Conservation (phyloP, 2,113 vertebrate species). For the Psammodynastes pulverulentus region DNA sequence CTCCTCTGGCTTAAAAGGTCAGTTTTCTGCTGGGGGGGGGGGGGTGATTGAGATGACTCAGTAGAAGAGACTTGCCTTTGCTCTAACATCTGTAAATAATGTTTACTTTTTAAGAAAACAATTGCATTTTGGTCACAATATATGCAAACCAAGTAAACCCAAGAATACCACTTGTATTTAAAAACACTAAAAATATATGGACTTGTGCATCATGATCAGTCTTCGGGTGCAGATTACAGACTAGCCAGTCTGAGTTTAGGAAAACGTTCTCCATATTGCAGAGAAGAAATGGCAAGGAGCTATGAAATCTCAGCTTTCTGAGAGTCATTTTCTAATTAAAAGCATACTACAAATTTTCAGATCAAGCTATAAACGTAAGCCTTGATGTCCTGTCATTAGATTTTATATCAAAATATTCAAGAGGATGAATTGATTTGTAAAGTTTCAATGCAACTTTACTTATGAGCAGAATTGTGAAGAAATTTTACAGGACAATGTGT, state of each 20-base stretch:
- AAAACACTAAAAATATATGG: background rate
- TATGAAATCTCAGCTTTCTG: background rate
- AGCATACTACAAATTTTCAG: background rate
- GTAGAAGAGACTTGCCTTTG: background rate
- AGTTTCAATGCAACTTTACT: background rate
- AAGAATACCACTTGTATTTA: background rate
- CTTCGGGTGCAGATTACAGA: background rate
- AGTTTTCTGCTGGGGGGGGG: background rate
- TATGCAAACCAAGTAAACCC: background rate
- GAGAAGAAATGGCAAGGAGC: background rate
- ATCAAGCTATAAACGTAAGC: background rate
- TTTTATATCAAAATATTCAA: background rate
- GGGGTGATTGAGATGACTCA: rapidly evolving
- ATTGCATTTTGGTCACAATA: background rate
- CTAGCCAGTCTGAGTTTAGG: background rate
- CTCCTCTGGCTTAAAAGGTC: slow-evolving; percentile 92
- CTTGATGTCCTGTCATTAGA: background rate
- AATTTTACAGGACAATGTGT: background rate
- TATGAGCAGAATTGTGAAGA: background rate
- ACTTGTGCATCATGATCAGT: background rate
- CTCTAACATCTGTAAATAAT: background rate
- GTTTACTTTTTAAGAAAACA: background rate
- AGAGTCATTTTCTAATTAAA: background rate
- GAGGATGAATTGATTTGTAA: background rate
- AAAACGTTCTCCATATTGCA: background rate